Evolutionary conservation across 2,113 vertebrate species (phyloP).

Genomic region (Anhinga rufa): DNA sequence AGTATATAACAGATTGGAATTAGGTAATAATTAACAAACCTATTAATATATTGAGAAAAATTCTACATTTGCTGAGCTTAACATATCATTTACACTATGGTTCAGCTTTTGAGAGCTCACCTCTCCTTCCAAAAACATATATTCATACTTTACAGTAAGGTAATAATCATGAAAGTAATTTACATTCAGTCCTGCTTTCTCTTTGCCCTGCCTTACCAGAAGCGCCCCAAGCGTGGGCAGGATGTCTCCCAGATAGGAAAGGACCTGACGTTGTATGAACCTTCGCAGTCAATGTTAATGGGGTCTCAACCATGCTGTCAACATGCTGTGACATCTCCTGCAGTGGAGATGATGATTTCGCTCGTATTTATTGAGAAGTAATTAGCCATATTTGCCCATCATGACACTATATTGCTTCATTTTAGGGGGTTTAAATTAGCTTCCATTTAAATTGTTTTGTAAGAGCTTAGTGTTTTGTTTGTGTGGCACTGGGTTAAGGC

Average conservation of each 20-base stretch:
- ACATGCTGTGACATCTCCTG: neutral
- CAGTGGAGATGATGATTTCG: neutral
- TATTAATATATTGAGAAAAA: neutral
- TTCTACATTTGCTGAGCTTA: neutral
- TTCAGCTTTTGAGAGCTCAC: neutral
- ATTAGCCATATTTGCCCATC: neutral
- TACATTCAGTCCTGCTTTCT: neutral
- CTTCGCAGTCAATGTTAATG: neutral
- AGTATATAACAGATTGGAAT: neutral
- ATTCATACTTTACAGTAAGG: neutral
- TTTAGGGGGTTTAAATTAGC: neutral
- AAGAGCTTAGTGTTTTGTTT: neutral
- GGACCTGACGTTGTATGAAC: neutral
- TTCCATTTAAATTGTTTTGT: neutral
- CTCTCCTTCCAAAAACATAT: neutral
- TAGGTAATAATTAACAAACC: neutral
- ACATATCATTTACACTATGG: neutral
- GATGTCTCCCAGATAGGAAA: neutral
- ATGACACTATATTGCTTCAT: neutral
- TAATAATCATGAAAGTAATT: neutral
- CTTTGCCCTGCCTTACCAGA: neutral
- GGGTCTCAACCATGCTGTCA: neutral
- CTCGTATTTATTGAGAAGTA: neutral
- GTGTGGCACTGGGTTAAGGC: neutral
- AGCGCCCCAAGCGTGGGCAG: fast-evolving